Conservation (phyloP, 1,140 invertebrate species). For the Rhopalosiphum maidis region DNA sequence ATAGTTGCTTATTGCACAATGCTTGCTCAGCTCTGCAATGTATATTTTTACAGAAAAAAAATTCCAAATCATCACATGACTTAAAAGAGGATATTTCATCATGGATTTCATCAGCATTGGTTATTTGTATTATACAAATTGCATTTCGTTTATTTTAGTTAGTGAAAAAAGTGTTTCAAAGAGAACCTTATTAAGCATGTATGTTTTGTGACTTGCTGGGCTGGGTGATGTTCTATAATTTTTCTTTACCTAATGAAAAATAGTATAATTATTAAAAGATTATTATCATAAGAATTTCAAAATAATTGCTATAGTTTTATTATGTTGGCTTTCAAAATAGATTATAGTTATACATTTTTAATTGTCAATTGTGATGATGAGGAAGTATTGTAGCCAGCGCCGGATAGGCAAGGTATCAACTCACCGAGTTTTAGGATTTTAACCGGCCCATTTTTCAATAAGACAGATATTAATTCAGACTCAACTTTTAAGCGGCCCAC, state of each 20-base stretch:
- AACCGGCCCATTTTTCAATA: no score
- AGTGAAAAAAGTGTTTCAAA: background rate
- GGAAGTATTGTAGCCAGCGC: no score
- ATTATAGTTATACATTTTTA: background rate
- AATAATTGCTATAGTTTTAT: background rate
- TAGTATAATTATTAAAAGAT: background rate
- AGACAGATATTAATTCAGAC: no score
- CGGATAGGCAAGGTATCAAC: no score
- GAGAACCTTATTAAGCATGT: background rate
- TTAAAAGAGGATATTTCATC: background rate
- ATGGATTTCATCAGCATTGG: slow-evolving; percentile 7
- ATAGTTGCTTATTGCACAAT: slow-evolving; percentile 29
- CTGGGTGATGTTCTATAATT: background rate
- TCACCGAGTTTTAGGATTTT: no score
- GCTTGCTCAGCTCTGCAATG: background rate
- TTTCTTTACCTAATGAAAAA: background rate
- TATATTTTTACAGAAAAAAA: slow-evolving; percentile 43
- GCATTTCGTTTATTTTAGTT: slow-evolving; percentile 26
- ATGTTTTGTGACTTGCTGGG: background rate
- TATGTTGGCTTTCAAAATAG: background rate
- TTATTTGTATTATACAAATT: slow-evolving; percentile 40
- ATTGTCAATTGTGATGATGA: background rate
- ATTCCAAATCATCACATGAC: background rate
- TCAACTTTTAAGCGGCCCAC: no score
- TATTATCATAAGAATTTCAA: background rate